Conservation (phyloP, 2,888 invertebrate genomes). For the Erebia aethiops region DNA sequence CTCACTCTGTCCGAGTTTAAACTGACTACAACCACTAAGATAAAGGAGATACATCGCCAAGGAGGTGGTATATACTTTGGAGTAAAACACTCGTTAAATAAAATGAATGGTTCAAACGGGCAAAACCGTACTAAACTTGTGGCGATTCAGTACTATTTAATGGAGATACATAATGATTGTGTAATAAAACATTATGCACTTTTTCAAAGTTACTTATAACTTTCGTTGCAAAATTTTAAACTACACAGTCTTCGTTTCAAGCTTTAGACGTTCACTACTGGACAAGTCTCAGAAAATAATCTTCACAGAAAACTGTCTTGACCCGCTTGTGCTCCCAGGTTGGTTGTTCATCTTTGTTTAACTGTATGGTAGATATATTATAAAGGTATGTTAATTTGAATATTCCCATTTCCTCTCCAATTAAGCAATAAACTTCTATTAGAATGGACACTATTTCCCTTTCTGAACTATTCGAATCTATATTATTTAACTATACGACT, state of each 20-base stretch:
- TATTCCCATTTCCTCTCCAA: no score
- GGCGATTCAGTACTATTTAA: slow-evolving; percentile 16
- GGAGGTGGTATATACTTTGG: slow-evolving; percentile 21
- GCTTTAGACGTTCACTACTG: neutral
- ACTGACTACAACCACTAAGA: slow-evolving; percentile 20
- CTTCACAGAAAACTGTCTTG: no score
- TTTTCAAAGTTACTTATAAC: neutral
- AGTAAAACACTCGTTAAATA: slow-evolving; percentile 25
- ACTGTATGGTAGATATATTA: no score
- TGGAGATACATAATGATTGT: neutral
- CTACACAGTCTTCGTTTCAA: neutral
- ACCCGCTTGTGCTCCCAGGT: no score
- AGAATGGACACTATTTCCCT: no score
- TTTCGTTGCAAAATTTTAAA: neutral
- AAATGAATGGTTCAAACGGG: slow-evolving; percentile 21
- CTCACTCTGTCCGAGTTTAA: slow-evolving; percentile 9
- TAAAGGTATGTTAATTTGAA: no score
- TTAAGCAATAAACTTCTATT: no score
- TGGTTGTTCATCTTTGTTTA: no score
- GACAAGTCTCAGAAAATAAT: neutral
- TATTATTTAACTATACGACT: no score
- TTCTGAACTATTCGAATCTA: no score
- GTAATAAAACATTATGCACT: neutral
- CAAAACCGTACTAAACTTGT: slow-evolving; percentile 16
- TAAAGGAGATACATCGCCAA: slow-evolving; percentile 21